Evolutionary conservation across 2,888 invertebrate genomes (phyloP).

Genomic region (Lepetodrilus schrolli): DNA sequence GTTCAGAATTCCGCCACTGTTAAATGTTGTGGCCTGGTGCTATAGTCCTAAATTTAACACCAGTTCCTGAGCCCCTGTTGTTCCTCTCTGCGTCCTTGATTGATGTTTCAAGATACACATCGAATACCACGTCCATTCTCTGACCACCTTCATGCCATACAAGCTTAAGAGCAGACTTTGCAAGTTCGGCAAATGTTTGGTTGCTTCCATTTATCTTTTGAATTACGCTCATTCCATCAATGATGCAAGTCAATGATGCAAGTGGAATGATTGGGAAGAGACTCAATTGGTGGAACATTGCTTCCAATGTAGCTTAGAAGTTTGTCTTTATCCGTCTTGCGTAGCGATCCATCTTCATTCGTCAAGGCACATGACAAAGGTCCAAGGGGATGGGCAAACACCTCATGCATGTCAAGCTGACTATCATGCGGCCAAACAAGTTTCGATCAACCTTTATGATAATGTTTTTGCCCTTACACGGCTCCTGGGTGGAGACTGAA

Average conservation of each 20-base stretch:
- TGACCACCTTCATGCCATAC: constrained; percentile 27
- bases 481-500: constrained; percentile 30
- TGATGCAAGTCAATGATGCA: constrained; percentile 34
- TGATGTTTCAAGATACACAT: constrained; percentile 36
- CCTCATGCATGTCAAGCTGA: constrained; percentile 14
- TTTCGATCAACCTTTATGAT: constrained; percentile 30
- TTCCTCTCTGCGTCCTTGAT: constrained; percentile 40
- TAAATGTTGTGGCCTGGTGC: constrained; percentile 36
- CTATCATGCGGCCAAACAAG: constrained; percentile 35
- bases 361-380: constrained; percentile 40
- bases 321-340: constrained; percentile 41
- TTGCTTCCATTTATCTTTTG: constrained; percentile 36
- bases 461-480: constrained; percentile 10
- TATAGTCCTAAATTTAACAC: constrained; percentile 29
- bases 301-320: constrained; percentile 28
- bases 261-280: too few relatives aligned
- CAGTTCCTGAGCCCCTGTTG: constrained; percentile 26
- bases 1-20: constrained; percentile 25
- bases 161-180: constrained; percentile 22
- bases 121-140: constrained; percentile 39
- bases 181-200: constrained; percentile 34
- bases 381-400: constrained; percentile 39
- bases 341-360: constrained; percentile 34
- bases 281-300: constrained; percentile 35
- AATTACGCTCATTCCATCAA: constrained; percentile 40